Conservation (phyloP, 2,888 invertebrate species). For the Drosophila ustulata region DNA sequence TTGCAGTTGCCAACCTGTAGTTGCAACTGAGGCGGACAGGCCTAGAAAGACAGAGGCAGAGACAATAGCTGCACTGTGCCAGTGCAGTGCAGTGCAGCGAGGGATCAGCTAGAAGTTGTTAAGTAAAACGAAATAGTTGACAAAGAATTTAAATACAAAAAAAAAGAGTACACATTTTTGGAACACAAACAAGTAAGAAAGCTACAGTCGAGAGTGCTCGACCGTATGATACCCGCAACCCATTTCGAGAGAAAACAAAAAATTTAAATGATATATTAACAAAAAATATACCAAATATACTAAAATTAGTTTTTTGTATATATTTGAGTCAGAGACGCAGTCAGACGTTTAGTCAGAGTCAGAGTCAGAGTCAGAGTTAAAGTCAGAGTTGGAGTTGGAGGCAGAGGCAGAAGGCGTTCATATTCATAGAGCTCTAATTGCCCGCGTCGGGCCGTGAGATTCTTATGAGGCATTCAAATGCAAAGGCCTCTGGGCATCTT, state of each 20-base stretch:
- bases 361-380: neutral
- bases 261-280: no score
- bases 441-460: slow-evolving; percentile 59
- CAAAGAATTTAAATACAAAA: no score
- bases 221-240: no score
- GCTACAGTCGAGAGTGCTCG: no score
- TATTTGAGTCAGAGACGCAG: slow-evolving; percentile 20
- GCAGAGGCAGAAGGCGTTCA: slow-evolving; percentile 45
- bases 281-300: no score
- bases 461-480: slow-evolving; percentile 62
- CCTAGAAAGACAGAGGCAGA: slow-evolving; percentile 3
- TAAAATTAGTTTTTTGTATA: no score
- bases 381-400: neutral
- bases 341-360: slow-evolving; percentile 32
- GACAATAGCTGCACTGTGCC: neutral
- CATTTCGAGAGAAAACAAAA: no score
- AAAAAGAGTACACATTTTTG: no score
- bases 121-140: no score
- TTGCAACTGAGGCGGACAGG: slow-evolving; percentile 16
- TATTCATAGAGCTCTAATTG: slow-evolving; percentile 66
- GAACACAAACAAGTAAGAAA: no score
- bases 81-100: slow-evolving; percentile 3
- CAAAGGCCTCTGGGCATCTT: slow-evolving; percentile 30
- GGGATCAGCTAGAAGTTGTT: neutral
- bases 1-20: slow-evolving; percentile 7